Evolutionary conservation across 1,140 invertebrate genomes (phyloP).

Genomic region (Drosophila pseudoobscura): DNA sequence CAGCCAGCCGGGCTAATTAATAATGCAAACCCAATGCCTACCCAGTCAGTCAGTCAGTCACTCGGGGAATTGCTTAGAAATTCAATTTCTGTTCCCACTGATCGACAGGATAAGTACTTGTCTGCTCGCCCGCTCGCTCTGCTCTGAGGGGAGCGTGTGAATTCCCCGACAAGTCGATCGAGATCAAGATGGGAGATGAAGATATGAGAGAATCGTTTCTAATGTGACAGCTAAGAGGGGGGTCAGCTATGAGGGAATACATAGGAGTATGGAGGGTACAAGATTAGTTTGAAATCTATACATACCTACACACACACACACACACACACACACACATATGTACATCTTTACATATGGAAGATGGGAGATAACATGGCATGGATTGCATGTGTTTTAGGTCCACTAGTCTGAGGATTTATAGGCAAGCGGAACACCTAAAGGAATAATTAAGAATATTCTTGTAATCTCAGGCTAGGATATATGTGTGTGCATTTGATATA

Average conservation of each 20-base stretch:
- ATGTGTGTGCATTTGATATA: too few relatives aligned
- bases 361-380: too few relatives aligned
- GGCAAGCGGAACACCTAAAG: too few relatives aligned
- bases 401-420: too few relatives aligned
- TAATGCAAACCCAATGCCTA: constrained; percentile 71
- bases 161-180: constrained; percentile 43
- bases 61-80: constrained; percentile 49
- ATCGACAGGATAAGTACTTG: constrained; percentile 63
- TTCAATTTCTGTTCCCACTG: constrained; percentile 51
- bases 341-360: too few relatives aligned
- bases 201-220: constrained; percentile 38
- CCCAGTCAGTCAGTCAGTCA: constrained; percentile 44
- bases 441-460: too few relatives aligned
- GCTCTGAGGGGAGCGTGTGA: constrained; percentile 62
- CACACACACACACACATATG: too few relatives aligned
- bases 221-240: constrained; percentile 47
- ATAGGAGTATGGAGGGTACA: background rate
- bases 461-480: too few relatives aligned
- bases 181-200: constrained; percentile 22
- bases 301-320: too few relatives aligned
- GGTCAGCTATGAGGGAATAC: constrained; percentile 19
- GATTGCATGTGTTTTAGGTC: too few relatives aligned
- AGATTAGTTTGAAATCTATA: too few relatives aligned
- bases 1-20: constrained; percentile 59
- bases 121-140: constrained; percentile 20